phyloP scores from a whole-genome alignment of 92 coral and sea anemone genomes.

The Pocillopora meandrina region DNA sequence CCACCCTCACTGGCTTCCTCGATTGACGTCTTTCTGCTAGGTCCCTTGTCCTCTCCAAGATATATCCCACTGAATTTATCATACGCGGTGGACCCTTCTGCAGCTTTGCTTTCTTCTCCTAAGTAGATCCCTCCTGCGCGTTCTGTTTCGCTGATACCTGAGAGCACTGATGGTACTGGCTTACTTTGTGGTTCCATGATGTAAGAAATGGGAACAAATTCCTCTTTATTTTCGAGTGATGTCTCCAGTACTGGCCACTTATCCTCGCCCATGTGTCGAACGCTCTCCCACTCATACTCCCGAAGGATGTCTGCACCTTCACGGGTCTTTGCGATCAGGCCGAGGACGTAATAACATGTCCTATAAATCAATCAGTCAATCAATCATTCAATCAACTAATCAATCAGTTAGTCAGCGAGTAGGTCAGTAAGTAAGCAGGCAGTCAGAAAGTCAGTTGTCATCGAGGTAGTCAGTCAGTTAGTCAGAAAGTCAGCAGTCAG shows the following conservation, averaged over 20 bases:
- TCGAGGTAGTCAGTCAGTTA: not conserved
- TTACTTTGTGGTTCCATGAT: not conserved
- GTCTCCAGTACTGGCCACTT: slow-evolving; percentile 89
- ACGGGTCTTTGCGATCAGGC: slow-evolving; percentile 94
- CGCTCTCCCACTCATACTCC: slow-evolving; percentile 89
- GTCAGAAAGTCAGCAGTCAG: not conserved
- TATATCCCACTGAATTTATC: slow-evolving; percentile 94
- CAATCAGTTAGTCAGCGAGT: not conserved
- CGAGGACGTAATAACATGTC: slow-evolving; percentile 93
- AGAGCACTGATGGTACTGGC: slow-evolving; percentile 16
- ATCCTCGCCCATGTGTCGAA: slow-evolving; percentile 89
- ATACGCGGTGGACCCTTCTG: slow-evolving; percentile 75
- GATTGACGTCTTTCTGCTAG: slow-evolving; percentile 41
- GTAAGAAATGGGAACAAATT: slow-evolving; percentile 33
- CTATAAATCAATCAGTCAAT: slow-evolving; percentile 31
- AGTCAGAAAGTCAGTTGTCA: not conserved
- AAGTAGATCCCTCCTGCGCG: slow-evolving; percentile 64
- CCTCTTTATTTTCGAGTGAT: slow-evolving; percentile 65
- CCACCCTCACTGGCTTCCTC: slow-evolving; percentile 60
- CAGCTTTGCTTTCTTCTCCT: slow-evolving; percentile 64
- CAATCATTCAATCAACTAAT: not conserved
- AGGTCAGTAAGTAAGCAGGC: not conserved
- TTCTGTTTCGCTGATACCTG: slow-evolving; percentile 61
- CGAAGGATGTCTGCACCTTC: slow-evolving; percentile 92
- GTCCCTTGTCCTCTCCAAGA: slow-evolving; percentile 78